These are phyloP conservation scores for Leptodactylus fallax DNA, from an alignment of 2,797 vertebrate genomes.

Conservation along the genomic window DNA sequence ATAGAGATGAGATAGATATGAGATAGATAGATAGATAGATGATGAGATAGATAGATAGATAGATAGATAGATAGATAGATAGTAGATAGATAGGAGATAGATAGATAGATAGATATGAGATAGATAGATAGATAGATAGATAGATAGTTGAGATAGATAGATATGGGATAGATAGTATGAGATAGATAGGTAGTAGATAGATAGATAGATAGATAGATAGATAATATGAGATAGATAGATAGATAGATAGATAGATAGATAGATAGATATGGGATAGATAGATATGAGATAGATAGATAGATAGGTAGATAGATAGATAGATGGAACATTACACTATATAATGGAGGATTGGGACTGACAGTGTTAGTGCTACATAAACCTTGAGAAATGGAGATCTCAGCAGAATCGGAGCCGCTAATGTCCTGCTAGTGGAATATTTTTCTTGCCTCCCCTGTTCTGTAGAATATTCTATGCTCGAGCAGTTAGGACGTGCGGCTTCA, in stretches of 20 bases:
- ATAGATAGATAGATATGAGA: background rate
- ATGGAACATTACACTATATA: background rate
- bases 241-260: background rate
- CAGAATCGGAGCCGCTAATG: background rate
- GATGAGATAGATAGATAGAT: background rate
- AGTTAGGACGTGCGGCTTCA: background rate
- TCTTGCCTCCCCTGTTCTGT: background rate
- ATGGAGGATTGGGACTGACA: background rate
- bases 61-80: background rate
- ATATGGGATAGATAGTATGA: no score
- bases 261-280: background rate
- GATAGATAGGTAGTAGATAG: background rate
- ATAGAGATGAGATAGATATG: no score
- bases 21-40: background rate
- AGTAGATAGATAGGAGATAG: background rate
- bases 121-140: constrained; percentile 3
- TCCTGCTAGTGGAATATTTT: background rate
- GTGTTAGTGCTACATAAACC: background rate
- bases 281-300: background rate
- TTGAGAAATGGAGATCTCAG: background rate
- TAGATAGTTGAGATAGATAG: background rate
- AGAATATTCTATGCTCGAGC: background rate
- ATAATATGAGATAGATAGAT: background rate
- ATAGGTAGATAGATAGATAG: background rate
- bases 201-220: background rate